Conservation (phyloP, 2,797 vertebrate species). For the Chaenodraco wilsoni region DNA sequence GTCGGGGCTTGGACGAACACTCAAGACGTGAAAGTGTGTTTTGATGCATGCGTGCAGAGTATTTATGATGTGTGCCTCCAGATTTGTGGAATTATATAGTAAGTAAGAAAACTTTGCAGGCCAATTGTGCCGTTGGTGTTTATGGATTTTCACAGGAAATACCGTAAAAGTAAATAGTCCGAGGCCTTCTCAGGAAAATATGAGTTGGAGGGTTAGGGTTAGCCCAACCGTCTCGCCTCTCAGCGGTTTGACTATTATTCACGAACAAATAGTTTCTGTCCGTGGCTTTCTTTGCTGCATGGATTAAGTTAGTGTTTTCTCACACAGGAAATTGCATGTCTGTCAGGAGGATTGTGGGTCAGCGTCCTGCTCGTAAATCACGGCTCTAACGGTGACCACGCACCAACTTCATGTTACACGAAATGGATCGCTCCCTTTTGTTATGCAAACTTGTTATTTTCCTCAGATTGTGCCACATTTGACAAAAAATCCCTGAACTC, state of each 20-base stretch:
- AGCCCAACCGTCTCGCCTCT: conserved; percentile 26
- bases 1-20: conserved; percentile 19
- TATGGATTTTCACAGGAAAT: conserved; percentile 60
- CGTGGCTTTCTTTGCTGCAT: conserved; percentile 40
- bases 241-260: conserved; percentile 42
- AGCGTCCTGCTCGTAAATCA: conserved; percentile 70
- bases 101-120: conserved; percentile 33
- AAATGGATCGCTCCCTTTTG: conserved; percentile 35
- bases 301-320: conserved; percentile 73
- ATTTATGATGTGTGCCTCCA: conserved; percentile 57
- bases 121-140: conserved; percentile 44
- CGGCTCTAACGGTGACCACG: conserved; percentile 37
- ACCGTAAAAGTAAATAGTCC: conserved; percentile 46
- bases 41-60: conserved; percentile 22
- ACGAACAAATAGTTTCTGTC: conserved; percentile 57
- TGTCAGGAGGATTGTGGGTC: conserved; percentile 72
- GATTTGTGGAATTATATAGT: conserved; percentile 52
- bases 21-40: conserved; percentile 17
- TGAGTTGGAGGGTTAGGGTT: conserved; percentile 43
- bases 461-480: conserved; percentile 21
- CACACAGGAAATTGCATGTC: conserved; percentile 81
- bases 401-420: conserved; percentile 39
- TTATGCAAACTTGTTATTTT: conserved; percentile 8
- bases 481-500: conserved; percentile 29
- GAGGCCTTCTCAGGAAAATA: conserved; percentile 60